phyloP scores from a whole-genome alignment of 2,797 vertebrate genomes.

The Halcyon smyrnensis region DNA sequence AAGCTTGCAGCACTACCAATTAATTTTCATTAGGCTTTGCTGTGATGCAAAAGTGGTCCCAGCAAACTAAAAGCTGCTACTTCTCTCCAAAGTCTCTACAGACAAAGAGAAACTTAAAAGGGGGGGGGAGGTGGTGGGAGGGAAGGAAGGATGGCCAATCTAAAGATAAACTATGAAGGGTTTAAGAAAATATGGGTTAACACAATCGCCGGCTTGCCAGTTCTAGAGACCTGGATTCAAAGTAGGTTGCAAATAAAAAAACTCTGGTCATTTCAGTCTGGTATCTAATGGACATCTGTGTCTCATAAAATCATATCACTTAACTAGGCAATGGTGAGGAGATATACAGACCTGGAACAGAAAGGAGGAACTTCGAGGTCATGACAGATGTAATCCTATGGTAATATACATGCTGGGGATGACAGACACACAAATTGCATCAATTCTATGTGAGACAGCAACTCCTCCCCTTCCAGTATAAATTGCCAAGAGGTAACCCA shows the following conservation, averaged over 20 bases:
- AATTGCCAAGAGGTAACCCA: not conserved
- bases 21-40: constrained; percentile 43
- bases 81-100: not conserved
- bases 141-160: not conserved
- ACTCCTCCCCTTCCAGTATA: not conserved
- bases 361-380: not conserved
- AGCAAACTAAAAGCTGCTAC: not conserved
- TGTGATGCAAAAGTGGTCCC: not conserved
- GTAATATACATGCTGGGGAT: not conserved
- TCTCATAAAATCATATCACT: not conserved
- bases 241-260: constrained; percentile 34
- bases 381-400: not conserved
- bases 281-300: constrained; percentile 9
- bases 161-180: constrained; percentile 7
- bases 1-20: not conserved
- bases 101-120: not conserved
- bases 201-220: not conserved
- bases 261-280: constrained; percentile 1
- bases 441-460: not conserved
- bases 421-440: not conserved
- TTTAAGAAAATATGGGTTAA: constrained; percentile 29
- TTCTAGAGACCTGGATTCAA: constrained; percentile 22
- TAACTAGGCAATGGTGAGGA: constrained; percentile 19
- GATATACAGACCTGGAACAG: not conserved
- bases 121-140: rapidly evolving